These are phyloP conservation scores for Riparia riparia DNA, from an alignment of 2,113 vertebrate species.

Conservation along the genomic window DNA sequence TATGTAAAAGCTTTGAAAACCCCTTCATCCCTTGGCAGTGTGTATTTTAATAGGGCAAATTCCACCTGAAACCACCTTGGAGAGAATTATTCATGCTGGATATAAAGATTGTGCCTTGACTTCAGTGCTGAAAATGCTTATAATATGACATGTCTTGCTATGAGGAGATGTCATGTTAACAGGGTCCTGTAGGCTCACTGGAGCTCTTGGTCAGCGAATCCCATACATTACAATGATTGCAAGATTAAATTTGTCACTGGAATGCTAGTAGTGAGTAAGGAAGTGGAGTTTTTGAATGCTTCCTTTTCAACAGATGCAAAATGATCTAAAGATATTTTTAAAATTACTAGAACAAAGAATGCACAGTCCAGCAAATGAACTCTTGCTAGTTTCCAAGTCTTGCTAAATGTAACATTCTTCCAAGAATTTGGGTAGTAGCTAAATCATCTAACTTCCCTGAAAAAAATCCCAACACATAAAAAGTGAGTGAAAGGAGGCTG, in stretches of 20 bases:
- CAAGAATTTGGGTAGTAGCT: background rate
- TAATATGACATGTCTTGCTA: fast-evolving
- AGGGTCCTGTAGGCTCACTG: background rate
- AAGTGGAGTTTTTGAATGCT: background rate
- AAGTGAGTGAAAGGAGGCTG: background rate
- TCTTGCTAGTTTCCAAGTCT: background rate
- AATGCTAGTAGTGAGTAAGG: background rate
- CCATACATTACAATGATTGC: background rate
- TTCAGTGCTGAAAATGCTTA: background rate
- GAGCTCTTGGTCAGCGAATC: background rate
- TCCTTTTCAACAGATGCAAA: background rate
- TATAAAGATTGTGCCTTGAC: background rate
- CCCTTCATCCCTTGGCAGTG: background rate
- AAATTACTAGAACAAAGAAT: background rate
- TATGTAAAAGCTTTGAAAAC: background rate
- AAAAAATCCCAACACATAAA: background rate
- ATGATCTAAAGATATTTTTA: background rate
- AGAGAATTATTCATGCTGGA: background rate
- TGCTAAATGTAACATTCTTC: background rate
- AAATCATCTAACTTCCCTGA: background rate
- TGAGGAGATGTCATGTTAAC: background rate
- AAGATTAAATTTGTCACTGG: background rate
- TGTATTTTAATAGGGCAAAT: background rate
- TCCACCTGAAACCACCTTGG: background rate
- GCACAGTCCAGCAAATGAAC: background rate